A percentile compares a stretch with the other conserved stretches of the same genome.
phyloP scores from a whole-genome alignment of 2,113 vertebrate species.

The Istiophorus platypterus region DNA sequence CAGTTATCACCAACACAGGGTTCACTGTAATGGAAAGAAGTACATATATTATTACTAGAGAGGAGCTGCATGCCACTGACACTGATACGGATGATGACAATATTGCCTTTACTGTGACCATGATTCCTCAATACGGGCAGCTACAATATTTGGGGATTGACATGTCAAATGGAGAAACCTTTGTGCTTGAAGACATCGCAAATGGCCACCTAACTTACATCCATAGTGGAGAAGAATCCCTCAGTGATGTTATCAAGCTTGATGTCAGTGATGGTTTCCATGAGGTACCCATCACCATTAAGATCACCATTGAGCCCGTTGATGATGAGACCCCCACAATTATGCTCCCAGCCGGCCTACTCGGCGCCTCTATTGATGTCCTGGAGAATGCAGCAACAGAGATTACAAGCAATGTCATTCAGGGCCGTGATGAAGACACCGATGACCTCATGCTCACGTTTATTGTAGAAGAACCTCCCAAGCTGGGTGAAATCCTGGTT shows the following conservation, averaged over 20 bases:
- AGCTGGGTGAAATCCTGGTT: conserved; percentile 90
- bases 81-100: conserved; percentile 86
- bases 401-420: conserved; percentile 91
- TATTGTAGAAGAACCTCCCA: conserved; percentile 89
- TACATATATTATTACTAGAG: conserved; percentile 85
- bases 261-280: conserved; percentile 94
- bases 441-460: conserved; percentile 94
- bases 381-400: conserved; percentile 92
- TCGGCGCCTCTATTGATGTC: conserved; percentile 93
- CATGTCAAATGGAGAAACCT: conserved; percentile 86
- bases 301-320: conserved; percentile 86
- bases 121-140: conserved; percentile 82
- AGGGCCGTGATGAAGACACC: conserved; percentile 88
- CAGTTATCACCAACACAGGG: conserved; percentile 93
- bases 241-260: conserved; percentile 87
- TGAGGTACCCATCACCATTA: conserved; percentile 90
- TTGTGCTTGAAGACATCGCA: conserved; percentile 84
- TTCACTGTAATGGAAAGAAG: conserved; percentile 89
- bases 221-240: conserved; percentile 88
- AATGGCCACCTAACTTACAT: conserved; percentile 83
- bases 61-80: conserved; percentile 86
- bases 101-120: conserved; percentile 88
- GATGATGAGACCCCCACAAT: conserved; percentile 87
- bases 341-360: conserved; percentile 86
- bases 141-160: conserved; percentile 84